These are phyloP conservation scores for Macrochelys suwanniensis DNA, from an alignment of 2,797 vertebrate species.

Conservation along the genomic window DNA sequence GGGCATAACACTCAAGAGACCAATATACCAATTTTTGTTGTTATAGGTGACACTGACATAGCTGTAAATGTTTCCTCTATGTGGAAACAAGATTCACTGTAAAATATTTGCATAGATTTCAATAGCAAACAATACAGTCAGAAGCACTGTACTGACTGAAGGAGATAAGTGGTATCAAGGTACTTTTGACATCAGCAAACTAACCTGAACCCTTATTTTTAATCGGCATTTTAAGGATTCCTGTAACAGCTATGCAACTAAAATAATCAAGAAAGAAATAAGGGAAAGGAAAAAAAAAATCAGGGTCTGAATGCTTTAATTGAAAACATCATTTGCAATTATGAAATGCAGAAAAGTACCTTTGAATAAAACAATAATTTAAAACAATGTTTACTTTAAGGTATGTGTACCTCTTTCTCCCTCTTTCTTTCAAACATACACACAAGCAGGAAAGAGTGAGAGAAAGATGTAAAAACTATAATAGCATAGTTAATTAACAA, in stretches of 20 bases:
- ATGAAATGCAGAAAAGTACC: conserved; percentile 51
- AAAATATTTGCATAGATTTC: background rate
- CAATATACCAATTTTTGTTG: conserved; percentile 21
- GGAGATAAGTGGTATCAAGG: background rate
- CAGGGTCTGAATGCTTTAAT: conserved; percentile 57
- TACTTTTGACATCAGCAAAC: background rate
- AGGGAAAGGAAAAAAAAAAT: conserved; percentile 42
- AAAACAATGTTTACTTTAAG: background rate
- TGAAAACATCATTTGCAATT: conserved; percentile 55
- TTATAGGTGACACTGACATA: background rate
- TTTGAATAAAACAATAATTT: background rate
- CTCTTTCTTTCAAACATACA: background rate
- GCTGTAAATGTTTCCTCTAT: background rate
- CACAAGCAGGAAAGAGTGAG: conserved; percentile 1
- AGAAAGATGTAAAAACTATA: conserved; percentile 60
- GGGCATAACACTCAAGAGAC: background rate
- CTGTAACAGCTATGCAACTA: conserved; percentile 34
- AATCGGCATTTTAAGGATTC: conserved; percentile 26
- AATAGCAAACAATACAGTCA: background rate
- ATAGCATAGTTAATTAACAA: conserved; percentile 77
- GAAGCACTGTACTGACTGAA: background rate
- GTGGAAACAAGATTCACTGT: background rate
- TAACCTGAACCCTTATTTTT: background rate
- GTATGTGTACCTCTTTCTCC: background rate
- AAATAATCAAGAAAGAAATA: conserved; percentile 23